phyloP scores from a whole-genome alignment of 2,888 invertebrate species.

The Eupithecia insigniata region DNA sequence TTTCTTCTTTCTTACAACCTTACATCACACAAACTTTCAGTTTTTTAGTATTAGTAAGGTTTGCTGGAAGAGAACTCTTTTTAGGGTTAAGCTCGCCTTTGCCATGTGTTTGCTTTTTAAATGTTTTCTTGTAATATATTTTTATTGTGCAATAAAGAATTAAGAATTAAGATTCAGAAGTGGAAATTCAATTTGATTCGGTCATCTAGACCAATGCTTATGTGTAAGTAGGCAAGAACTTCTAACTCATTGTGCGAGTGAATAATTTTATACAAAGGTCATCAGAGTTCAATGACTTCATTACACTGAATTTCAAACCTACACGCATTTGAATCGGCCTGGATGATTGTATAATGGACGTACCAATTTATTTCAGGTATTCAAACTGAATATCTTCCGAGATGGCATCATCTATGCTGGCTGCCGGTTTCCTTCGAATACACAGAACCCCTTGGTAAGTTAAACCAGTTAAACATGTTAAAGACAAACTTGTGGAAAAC shows the following conservation, averaged over 20 bases:
- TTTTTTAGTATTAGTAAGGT: too few relatives aligned
- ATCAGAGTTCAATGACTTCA: constrained; percentile 22
- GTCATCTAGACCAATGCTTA: background rate
- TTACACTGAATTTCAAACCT: constrained; percentile 22
- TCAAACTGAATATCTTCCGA: constrained; percentile 72
- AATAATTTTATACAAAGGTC: constrained; percentile 31
- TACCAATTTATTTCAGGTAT: constrained; percentile 63
- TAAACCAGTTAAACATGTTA: background rate
- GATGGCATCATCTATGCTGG: constrained; percentile 78
- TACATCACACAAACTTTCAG: background rate
- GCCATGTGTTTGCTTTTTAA: too few relatives aligned
- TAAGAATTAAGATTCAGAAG: background rate
- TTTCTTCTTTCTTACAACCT: too few relatives aligned
- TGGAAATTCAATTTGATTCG: background rate
- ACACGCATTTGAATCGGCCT: constrained; percentile 13
- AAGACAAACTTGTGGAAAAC: background rate
- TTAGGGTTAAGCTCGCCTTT: too few relatives aligned
- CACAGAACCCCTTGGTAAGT: constrained; percentile 70
- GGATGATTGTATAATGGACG: constrained; percentile 4
- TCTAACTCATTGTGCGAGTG: constrained; percentile 28
- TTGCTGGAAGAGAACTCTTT: too few relatives aligned
- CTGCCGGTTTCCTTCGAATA: constrained; percentile 74
- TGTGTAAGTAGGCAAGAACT: background rate
- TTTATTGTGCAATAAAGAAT: too few relatives aligned
- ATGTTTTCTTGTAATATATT: too few relatives aligned